A percentile compares a stretch with the other conserved stretches of the same genome.
These are phyloP conservation scores for Falco columbarius DNA, from an alignment of 2,797 vertebrate species.

Conservation along the genomic window DNA sequence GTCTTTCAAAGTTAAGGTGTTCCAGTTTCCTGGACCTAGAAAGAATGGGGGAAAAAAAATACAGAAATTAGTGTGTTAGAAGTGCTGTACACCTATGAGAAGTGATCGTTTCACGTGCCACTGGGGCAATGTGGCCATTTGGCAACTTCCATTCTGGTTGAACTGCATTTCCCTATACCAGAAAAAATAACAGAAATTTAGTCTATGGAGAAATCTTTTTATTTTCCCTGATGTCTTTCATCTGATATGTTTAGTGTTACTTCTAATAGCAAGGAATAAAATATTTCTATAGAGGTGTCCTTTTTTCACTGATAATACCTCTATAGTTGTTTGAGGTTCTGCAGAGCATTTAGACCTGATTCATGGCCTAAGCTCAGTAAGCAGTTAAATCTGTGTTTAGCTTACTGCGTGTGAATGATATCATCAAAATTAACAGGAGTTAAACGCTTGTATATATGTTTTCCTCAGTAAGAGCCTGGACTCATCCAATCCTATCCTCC, in stretches of 20 bases:
- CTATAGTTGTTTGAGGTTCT: background rate
- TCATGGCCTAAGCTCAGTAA: background rate
- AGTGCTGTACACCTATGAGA: background rate
- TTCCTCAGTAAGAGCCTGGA: background rate
- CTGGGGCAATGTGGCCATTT: background rate
- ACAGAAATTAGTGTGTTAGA: background rate
- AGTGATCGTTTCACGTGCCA: accelerated
- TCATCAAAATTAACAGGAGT: background rate
- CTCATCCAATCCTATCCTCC: background rate
- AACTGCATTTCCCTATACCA: background rate
- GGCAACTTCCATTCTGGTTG: background rate
- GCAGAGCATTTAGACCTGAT: background rate
- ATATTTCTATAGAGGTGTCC: background rate
- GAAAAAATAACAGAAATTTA: background rate
- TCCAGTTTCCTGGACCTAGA: background rate
- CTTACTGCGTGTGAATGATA: background rate
- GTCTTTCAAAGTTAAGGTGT: background rate
- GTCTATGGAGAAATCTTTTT: background rate
- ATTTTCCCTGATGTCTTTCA: background rate
- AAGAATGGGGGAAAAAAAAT: background rate
- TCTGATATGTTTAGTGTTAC: background rate
- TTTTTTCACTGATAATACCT: background rate
- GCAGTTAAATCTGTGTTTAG: background rate
- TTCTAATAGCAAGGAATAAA: background rate
- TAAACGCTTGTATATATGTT: background rate